phyloP scores from a whole-genome alignment of 2,888 invertebrate species.

The Scotopteryx bipunctaria region DNA sequence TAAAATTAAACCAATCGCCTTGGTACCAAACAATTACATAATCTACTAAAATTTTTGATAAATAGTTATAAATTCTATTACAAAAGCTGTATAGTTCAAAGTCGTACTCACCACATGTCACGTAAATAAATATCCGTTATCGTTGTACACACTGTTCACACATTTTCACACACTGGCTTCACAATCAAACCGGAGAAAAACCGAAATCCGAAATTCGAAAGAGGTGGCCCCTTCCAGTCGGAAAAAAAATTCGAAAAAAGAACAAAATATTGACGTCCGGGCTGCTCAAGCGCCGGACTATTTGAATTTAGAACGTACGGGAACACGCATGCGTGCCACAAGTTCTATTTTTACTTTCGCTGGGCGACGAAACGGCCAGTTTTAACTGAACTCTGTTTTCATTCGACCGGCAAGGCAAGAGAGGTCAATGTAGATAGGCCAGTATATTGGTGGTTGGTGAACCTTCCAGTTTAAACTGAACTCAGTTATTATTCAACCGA shows the following conservation, averaged over 20 bases:
- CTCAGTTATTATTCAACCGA: slow-evolving; percentile 30
- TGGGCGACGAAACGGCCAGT: slow-evolving; percentile 57
- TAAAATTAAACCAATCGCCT: slow-evolving; percentile 1
- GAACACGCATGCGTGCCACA: slow-evolving; percentile 55
- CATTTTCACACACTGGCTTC: slow-evolving; percentile 65
- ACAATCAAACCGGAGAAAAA: slow-evolving; percentile 36
- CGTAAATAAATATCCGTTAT: slow-evolving; percentile 59
- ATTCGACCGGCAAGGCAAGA: too few species aligned
- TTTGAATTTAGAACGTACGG: slow-evolving; percentile 67
- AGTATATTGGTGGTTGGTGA: slow-evolving; percentile 66
- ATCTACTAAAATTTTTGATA: slow-evolving; percentile 11
- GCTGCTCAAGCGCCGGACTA: slow-evolving; percentile 66
- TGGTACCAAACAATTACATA: slow-evolving; percentile 26
- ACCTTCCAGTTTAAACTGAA: slow-evolving; percentile 45
- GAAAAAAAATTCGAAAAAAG: slow-evolving; percentile 49
- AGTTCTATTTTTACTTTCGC: slow-evolving; percentile 69
- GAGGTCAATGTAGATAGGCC: too few species aligned
- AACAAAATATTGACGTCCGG: slow-evolving; percentile 61
- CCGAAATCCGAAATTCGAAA: slow-evolving; percentile 38
- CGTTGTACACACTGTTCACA: slow-evolving; percentile 74
- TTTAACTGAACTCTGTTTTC: slow-evolving; percentile 39
- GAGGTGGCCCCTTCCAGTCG: slow-evolving; percentile 76
- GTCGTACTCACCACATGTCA: slow-evolving; percentile 57
- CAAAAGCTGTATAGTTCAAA: slow-evolving; percentile 27
- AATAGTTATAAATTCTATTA: slow-evolving; percentile 25